These are phyloP conservation scores for Pyrochroa serraticornis DNA, from an alignment of 2,888 invertebrate genomes.

Conservation along the genomic window DNA sequence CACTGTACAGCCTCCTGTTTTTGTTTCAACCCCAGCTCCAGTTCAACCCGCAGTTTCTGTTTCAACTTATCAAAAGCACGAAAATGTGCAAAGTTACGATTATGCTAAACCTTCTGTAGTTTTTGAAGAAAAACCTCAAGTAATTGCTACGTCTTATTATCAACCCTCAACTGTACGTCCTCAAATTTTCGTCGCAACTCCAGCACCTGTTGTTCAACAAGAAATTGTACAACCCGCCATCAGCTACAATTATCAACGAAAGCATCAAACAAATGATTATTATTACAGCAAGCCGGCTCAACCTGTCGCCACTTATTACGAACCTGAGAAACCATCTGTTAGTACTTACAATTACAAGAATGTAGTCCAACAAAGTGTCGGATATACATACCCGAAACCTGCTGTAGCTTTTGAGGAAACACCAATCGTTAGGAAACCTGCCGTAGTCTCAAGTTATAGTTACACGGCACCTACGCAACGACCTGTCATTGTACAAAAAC, in stretches of 20 bases:
- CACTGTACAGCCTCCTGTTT: slow-evolving; percentile 1
- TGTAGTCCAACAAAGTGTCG: slow-evolving; percentile 40
- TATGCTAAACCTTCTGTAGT: slow-evolving; percentile 49
- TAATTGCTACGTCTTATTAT: slow-evolving; percentile 6
- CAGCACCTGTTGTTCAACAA: slow-evolving; percentile 26
- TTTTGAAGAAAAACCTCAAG: slow-evolving; percentile 56
- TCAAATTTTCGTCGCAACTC: slow-evolving; percentile 9
- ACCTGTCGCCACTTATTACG: slow-evolving; percentile 1
- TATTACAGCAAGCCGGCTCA: background rate
- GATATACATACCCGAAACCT: slow-evolving; percentile 52
- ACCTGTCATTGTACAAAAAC: slow-evolving; percentile 15
- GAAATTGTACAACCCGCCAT: slow-evolving; percentile 4
- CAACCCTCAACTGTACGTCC: slow-evolving; percentile 5
- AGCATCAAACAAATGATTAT: background rate
- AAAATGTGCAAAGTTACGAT: slow-evolving; percentile 42
- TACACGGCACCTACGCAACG: slow-evolving; percentile 33
- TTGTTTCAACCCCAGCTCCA: too few species aligned
- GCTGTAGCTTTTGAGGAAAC: slow-evolving; percentile 31
- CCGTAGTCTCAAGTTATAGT: slow-evolving; percentile 26
- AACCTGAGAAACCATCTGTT: slow-evolving; percentile 1
- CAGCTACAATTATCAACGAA: background rate
- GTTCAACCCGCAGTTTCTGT: slow-evolving; percentile 4
- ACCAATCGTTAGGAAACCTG: slow-evolving; percentile 30
- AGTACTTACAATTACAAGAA: slow-evolving; percentile 24
- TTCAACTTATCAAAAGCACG: background rate